These are phyloP conservation scores for Zingel zingel DNA, from an alignment of 2,113 vertebrate genomes.

Conservation along the genomic window DNA sequence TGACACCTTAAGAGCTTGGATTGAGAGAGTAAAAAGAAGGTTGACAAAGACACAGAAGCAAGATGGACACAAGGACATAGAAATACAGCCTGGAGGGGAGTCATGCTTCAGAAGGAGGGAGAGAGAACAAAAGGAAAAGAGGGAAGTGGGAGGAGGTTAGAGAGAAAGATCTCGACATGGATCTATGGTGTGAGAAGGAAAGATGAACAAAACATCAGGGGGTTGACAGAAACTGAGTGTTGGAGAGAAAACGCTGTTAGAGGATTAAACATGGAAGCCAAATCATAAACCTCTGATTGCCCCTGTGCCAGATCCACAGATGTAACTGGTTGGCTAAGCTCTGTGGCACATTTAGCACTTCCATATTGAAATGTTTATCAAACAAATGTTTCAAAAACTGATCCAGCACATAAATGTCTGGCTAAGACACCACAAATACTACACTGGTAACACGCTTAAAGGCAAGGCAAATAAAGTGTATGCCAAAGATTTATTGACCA, in stretches of 20 bases:
- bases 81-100: conserved; percentile 37
- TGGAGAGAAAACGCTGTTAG: conserved; percentile 42
- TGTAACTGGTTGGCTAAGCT: conserved; percentile 56
- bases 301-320: conserved; percentile 67
- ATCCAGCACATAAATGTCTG: conserved; percentile 33
- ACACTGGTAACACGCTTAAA: background rate
- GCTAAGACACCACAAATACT: conserved; percentile 30
- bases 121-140: conserved; percentile 8
- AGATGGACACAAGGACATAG: conserved; percentile 51
- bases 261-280: conserved; percentile 42
- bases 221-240: conserved; percentile 36
- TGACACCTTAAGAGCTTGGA: conserved; percentile 3
- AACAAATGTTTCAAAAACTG: conserved; percentile 58
- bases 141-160: conserved; percentile 28
- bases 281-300: conserved; percentile 59
- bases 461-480: background rate
- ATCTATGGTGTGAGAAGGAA: conserved; percentile 34
- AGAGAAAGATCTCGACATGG: conserved; percentile 29
- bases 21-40: conserved; percentile 20
- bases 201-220: conserved; percentile 28
- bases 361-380: conserved; percentile 69
- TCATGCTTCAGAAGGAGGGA: conserved; percentile 35
- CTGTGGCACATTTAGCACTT: conserved; percentile 55
- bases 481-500: conserved; percentile 9
- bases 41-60: conserved; percentile 35